Evolutionary conservation across 2,797 vertebrate species (phyloP).

Genomic region (Sandelia bainsii): DNA sequence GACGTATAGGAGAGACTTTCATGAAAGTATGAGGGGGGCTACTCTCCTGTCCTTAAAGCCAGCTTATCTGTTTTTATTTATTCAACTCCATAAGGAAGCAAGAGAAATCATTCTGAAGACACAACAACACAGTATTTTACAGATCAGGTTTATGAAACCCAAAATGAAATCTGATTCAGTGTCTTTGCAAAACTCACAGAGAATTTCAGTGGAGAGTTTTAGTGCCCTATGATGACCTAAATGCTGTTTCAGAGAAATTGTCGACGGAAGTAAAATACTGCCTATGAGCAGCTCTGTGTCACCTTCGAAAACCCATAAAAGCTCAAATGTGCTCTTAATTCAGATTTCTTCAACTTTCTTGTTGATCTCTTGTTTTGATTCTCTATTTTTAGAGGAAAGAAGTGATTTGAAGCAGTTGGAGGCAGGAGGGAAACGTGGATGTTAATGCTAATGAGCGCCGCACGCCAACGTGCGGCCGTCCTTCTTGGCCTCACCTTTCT

Average conservation of each 20-base stretch:
- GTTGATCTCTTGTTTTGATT: not conserved
- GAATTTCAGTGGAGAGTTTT: not conserved
- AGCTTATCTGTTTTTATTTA: not conserved
- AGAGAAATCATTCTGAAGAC: not conserved
- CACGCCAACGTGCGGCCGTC: slow-evolving; percentile 20
- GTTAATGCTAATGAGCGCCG: slow-evolving; percentile 51
- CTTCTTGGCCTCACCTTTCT: slow-evolving; percentile 45
- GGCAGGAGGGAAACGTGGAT: slow-evolving; percentile 30
- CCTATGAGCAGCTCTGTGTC: not conserved
- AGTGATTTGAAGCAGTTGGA: slow-evolving; percentile 13
- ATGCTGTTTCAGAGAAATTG: not conserved
- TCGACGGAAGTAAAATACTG: not conserved
- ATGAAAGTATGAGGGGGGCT: not conserved
- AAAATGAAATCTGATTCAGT: not conserved
- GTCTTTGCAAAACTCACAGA: not conserved
- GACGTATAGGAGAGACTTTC: not conserved
- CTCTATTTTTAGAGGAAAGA: slow-evolving; percentile 9
- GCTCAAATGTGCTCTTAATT: not conserved
- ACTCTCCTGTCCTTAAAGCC: not conserved
- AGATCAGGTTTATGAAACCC: not conserved
- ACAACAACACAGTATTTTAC: not conserved
- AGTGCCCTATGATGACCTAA: not conserved
- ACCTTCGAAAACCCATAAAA: not conserved
- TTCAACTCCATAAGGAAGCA: not conserved
- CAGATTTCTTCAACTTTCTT: not conserved